Evolutionary conservation across 2,888 invertebrate genomes (phyloP).

Genomic region (Tenodera sinensis): DNA sequence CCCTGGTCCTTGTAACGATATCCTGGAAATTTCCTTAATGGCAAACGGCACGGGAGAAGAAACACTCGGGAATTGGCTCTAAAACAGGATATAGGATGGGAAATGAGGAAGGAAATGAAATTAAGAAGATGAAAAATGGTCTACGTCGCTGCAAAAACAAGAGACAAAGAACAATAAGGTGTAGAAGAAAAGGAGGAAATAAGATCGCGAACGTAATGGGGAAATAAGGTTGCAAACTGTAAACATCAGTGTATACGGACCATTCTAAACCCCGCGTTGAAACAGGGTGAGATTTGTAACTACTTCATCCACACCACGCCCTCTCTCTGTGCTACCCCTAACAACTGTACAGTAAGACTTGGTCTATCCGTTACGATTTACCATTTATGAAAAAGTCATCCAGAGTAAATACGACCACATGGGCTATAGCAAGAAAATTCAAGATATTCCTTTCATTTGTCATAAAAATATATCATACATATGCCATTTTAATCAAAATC

Average conservation of each 20-base stretch:
- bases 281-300: neutral
- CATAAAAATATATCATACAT: too few species aligned
- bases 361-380: too few species aligned
- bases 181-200: neutral
- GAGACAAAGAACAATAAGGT: neutral
- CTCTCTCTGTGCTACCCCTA: too few species aligned
- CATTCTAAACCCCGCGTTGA: neutral
- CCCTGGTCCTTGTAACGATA: neutral
- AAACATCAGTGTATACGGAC: neutral
- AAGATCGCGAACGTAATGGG: neutral
- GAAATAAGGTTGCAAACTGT: neutral
- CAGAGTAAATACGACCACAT: too few species aligned
- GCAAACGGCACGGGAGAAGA: neutral
- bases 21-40: neutral
- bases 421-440: too few species aligned
- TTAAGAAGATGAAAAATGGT: neutral
- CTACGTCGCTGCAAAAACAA: neutral
- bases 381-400: too few species aligned
- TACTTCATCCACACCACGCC: too few species aligned
- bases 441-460: too few species aligned
- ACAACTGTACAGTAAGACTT: too few species aligned
- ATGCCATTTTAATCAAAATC: too few species aligned
- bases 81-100: neutral
- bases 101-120: neutral
- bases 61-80: neutral